Evolutionary conservation across 2,113 vertebrate species (phyloP).

Genomic region (Onychorhynchus coronatus): DNA sequence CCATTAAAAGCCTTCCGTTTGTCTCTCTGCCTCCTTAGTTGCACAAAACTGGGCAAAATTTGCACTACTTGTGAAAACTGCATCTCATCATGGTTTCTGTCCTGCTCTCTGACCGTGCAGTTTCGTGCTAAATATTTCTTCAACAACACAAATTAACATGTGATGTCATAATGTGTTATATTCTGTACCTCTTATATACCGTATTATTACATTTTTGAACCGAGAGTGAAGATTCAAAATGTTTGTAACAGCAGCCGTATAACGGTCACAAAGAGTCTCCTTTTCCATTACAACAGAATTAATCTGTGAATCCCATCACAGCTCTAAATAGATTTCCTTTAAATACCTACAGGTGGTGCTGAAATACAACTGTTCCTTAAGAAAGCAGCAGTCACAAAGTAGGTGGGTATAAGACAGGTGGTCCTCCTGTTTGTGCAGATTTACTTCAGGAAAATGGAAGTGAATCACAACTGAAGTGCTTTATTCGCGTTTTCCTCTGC

Average conservation of each 20-base stretch:
- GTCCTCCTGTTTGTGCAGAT: not conserved
- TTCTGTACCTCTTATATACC: too few species aligned
- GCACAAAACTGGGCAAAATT: not conserved
- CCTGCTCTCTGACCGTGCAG: too few species aligned
- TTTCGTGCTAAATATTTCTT: not conserved
- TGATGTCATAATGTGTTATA: too few species aligned
- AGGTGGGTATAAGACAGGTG: not conserved
- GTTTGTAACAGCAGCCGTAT: not conserved
- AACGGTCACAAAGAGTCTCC: not conserved
- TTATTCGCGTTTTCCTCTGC: not conserved
- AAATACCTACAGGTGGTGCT: constrained; percentile 41
- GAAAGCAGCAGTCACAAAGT: not conserved
- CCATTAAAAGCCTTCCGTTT: not conserved
- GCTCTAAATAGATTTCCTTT: not conserved
- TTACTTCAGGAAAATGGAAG: not conserved
- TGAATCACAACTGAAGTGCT: not conserved
- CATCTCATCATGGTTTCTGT: not conserved
- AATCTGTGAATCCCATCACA: not conserved
- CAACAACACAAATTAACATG: not conserved
- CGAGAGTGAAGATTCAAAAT: not conserved
- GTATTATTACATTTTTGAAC: not conserved
- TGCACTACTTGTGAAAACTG: not conserved
- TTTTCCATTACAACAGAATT: not conserved
- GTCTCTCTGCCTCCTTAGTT: not conserved
- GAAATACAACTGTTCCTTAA: not conserved